These are phyloP conservation scores for Oscheius sp. DNA, from an alignment of 2,888 invertebrate genomes.

Conservation along the genomic window DNA sequence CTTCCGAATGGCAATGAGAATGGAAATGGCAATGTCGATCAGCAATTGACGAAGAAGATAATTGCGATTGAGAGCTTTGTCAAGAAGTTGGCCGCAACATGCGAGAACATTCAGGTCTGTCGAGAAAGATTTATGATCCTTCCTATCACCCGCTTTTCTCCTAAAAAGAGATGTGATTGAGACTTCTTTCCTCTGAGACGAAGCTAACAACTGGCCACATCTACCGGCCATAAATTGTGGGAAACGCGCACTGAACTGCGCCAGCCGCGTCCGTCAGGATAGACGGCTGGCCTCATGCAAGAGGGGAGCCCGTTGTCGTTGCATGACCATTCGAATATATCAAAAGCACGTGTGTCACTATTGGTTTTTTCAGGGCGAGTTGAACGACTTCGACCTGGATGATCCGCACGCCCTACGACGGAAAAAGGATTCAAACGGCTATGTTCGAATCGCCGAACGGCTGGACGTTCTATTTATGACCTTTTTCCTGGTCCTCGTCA, in stretches of 20 bases:
- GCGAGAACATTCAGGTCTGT: conserved; percentile 52
- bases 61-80: conserved; percentile 50
- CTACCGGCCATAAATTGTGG: conserved; percentile 30
- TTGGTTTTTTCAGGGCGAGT: conserved; percentile 41
- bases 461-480: conserved; percentile 62
- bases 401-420: conserved; percentile 33
- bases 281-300: conserved; percentile 25
- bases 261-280: conserved; percentile 27
- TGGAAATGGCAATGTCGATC: conserved; percentile 15
- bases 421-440: conserved; percentile 55
- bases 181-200: conserved; percentile 22
- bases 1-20: conserved; percentile 44
- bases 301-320: too few species aligned
- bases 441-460: conserved; percentile 61
- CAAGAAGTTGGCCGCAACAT: conserved; percentile 44
- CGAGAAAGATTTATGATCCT: not conserved
- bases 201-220: conserved; percentile 23
- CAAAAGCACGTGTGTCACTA: not conserved
- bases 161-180: conserved; percentile 20
- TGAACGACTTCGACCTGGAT: conserved; percentile 44
- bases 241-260: conserved; percentile 31
- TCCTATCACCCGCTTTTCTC: not conserved
- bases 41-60: conserved; percentile 30
- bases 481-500: conserved; percentile 59
- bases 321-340: not conserved